Evolutionary conservation across 1,140 invertebrate species (phyloP).

Genomic region (Phortica variegata): DNA sequence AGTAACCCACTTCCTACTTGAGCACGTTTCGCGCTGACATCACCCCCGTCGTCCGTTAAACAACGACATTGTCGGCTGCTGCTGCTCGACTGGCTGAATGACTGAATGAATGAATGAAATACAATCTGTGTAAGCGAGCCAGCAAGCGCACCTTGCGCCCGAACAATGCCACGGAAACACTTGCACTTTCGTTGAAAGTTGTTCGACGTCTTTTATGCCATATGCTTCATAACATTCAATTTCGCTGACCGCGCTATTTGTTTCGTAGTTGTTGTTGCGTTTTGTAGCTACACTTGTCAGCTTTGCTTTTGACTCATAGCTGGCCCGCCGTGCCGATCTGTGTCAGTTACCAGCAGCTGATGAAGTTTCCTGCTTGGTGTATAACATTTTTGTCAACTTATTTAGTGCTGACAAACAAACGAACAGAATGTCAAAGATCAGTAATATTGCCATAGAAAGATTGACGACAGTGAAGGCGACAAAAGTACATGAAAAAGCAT

Average conservation of each 20-base stretch:
- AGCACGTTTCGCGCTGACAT: background rate
- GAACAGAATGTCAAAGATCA: no score
- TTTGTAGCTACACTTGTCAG: slow-evolving; percentile 1
- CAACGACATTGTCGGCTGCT: slow-evolving; percentile 23
- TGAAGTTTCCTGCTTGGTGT: no score
- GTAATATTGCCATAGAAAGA: no score
- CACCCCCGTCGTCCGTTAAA: background rate
- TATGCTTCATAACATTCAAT: background rate
- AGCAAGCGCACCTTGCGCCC: background rate
- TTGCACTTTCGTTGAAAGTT: slow-evolving; percentile 54
- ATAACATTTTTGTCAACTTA: no score
- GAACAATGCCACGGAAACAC: slow-evolving; percentile 50
- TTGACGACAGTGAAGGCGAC: no score
- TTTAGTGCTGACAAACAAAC: no score
- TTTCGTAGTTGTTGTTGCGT: slow-evolving; percentile 2
- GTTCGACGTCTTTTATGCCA: slow-evolving; percentile 10
- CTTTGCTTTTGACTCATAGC: background rate
- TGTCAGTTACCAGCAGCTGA: no score
- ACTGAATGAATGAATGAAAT: background rate
- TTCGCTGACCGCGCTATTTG: no score
- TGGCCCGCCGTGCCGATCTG: no score
- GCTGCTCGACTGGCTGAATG: background rate
- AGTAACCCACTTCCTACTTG: slow-evolving; percentile 49
- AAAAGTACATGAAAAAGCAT: no score
- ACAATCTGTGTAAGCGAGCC: no score